These are phyloP conservation scores for Drosophila neotestacea DNA, from an alignment of 2,888 invertebrate species.

Conservation along the genomic window DNA sequence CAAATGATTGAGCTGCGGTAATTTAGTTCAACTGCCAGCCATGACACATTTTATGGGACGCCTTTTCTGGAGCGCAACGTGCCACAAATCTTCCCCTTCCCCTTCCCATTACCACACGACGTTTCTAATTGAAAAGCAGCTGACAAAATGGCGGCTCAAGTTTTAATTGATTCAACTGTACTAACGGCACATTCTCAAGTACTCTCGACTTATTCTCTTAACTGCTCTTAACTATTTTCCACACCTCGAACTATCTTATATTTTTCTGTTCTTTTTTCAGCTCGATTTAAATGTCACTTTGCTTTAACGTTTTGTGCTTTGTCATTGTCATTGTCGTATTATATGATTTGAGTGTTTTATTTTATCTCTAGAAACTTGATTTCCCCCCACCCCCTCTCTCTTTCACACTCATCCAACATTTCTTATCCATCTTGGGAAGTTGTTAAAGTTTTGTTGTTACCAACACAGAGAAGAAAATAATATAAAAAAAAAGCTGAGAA, in stretches of 20 bases:
- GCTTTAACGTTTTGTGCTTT: conserved; percentile 36
- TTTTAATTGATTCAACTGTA: conserved; percentile 78
- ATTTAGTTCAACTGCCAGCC: conserved; percentile 72
- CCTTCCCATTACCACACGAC: too few species aligned
- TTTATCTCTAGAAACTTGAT: conserved; percentile 61
- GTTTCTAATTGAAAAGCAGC: conserved; percentile 55
- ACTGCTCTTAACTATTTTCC: conserved; percentile 51
- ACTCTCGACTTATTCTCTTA: conserved; percentile 28
- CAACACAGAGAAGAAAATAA: conserved; percentile 12
- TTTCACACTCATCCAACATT: conserved; percentile 17
- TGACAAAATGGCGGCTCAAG: conserved; percentile 53
- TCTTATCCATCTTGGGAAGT: conserved; percentile 70
- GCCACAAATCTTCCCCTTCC: not conserved
- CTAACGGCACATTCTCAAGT: conserved; percentile 69
- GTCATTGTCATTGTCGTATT: conserved; percentile 66
- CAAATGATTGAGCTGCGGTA: conserved; percentile 63
- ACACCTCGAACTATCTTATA: conserved; percentile 25
- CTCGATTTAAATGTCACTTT: conserved; percentile 65
- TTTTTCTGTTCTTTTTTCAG: conserved; percentile 1
- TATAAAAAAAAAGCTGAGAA: conserved; percentile 56
- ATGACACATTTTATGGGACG: conserved; percentile 69
- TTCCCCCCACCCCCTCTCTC: conserved; percentile 23
- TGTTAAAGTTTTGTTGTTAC: conserved; percentile 61
- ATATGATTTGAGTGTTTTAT: conserved; percentile 41
- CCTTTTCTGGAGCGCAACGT: conserved; percentile 72